These are phyloP conservation scores for Mongoloraphidia duomilia DNA, from an alignment of 2,888 invertebrate species.

Conservation along the genomic window DNA sequence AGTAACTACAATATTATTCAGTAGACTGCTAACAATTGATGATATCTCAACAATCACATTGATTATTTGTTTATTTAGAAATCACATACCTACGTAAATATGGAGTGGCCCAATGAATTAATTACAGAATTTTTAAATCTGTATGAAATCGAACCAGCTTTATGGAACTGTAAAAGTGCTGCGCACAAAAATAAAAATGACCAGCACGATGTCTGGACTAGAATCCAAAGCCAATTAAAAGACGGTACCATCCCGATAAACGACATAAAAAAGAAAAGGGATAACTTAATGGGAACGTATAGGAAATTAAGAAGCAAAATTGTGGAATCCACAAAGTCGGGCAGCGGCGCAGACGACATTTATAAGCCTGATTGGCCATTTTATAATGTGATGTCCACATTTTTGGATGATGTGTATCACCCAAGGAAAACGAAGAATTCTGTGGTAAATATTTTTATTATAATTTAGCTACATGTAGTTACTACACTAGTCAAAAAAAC, in stretches of 20 bases:
- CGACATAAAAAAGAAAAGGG: constrained; percentile 10
- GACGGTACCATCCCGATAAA: background rate
- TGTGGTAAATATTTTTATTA: constrained; percentile 6
- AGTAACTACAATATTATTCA: too few species aligned
- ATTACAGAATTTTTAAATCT: constrained; percentile 4
- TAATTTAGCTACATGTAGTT: too few species aligned
- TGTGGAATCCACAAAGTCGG: constrained; percentile 1
- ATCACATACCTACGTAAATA: background rate
- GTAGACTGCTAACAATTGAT: too few species aligned
- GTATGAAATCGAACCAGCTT: constrained; percentile 6
- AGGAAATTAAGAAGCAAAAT: constrained; percentile 7
- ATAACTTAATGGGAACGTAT: constrained; percentile 9
- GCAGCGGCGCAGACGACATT: constrained; percentile 8
- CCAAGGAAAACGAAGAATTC: constrained; percentile 11
- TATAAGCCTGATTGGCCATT: constrained; percentile 12
- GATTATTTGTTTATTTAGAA: too few species aligned
- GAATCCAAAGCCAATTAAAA: constrained; percentile 6
- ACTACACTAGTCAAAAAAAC: too few species aligned
- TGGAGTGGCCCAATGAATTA: constrained; percentile 5
- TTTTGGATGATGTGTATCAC: constrained; percentile 10
- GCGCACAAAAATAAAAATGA: constrained; percentile 7
- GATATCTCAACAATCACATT: too few species aligned
- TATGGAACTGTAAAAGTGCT: constrained; percentile 7
- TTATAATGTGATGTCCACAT: constrained; percentile 9
- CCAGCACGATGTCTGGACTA: constrained; percentile 6